phyloP scores from a whole-genome alignment of 2,113 vertebrate species.

The Arizona elegans region DNA sequence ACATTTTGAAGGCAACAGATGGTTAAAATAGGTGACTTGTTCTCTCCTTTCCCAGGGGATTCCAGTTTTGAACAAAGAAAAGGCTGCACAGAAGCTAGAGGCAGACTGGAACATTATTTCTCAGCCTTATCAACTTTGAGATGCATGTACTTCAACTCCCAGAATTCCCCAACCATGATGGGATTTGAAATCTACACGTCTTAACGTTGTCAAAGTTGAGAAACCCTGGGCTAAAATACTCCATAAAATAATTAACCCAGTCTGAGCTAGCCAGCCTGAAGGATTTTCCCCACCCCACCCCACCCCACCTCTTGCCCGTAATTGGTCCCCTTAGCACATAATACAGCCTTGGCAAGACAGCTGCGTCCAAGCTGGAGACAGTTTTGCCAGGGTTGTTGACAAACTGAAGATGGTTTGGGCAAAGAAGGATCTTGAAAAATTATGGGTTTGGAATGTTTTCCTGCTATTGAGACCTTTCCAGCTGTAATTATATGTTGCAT shows the following conservation, averaged over 20 bases:
- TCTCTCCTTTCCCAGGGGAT: background rate
- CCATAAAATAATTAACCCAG: background rate
- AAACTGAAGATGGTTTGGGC: background rate
- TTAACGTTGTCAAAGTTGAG: background rate
- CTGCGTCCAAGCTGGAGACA: too few species aligned
- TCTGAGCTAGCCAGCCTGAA: background rate
- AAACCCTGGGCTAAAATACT: background rate
- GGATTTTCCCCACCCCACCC: background rate
- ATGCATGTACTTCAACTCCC: background rate
- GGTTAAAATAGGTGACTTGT: background rate
- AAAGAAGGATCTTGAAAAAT: background rate
- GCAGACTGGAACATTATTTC: background rate
- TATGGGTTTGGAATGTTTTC: constrained; percentile 9
- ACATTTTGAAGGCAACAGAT: background rate
- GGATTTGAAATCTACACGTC: background rate
- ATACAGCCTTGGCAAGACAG: background rate
- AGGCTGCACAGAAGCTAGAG: background rate
- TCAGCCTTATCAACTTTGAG: background rate
- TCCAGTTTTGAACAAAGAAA: background rate
- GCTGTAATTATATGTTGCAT: background rate
- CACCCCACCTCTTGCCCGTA: background rate
- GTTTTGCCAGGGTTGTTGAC: background rate
- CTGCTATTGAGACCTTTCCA: background rate
- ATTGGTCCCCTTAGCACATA: background rate
- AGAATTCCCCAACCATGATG: background rate